Evolutionary conservation across 2,797 vertebrate genomes (phyloP).

Genomic region (Spondyliosoma cantharus): DNA sequence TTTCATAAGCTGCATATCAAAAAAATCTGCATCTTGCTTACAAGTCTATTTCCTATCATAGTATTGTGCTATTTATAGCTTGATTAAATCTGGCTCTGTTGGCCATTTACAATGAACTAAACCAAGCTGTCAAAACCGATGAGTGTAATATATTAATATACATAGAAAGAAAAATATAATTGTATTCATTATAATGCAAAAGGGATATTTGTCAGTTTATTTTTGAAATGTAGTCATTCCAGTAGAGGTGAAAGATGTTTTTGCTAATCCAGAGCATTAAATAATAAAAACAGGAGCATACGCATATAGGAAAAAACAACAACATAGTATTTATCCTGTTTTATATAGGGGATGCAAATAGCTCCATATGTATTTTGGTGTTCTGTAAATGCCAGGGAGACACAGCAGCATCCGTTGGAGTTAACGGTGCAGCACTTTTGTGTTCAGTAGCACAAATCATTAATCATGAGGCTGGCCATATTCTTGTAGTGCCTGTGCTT

Average conservation of each 20-base stretch:
- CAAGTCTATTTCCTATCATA: conserved; percentile 33
- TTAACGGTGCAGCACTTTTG: conserved; percentile 99
- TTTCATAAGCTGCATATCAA: background rate
- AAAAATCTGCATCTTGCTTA: conserved; percentile 13
- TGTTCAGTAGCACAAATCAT: conserved; percentile 99
- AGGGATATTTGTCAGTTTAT: background rate
- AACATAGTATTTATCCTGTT: conserved; percentile 70
- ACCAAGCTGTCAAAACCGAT: conserved; percentile 10
- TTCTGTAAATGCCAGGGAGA: conserved; percentile 96
- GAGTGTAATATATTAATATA: conserved; percentile 27
- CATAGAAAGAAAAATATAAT: conserved; percentile 19
- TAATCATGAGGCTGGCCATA: conserved; percentile 99
- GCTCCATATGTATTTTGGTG: conserved; percentile 89
- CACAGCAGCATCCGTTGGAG: conserved; percentile 92
- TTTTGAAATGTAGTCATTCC: conserved; percentile 20
- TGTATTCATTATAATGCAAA: conserved; percentile 30
- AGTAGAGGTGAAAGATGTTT: conserved; percentile 23
- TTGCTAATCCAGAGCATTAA: conserved; percentile 30
- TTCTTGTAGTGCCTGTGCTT: conserved; percentile 99
- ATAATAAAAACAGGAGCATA: conserved; percentile 45
- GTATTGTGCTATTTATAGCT: conserved; percentile 50
- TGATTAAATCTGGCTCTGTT: conserved; percentile 37
- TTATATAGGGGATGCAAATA: conserved; percentile 76
- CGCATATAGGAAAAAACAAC: background rate
- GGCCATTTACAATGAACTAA: conserved; percentile 25